Evolutionary conservation across 2,113 vertebrate species (phyloP).

Genomic region (Aptenodytes forsteri): DNA sequence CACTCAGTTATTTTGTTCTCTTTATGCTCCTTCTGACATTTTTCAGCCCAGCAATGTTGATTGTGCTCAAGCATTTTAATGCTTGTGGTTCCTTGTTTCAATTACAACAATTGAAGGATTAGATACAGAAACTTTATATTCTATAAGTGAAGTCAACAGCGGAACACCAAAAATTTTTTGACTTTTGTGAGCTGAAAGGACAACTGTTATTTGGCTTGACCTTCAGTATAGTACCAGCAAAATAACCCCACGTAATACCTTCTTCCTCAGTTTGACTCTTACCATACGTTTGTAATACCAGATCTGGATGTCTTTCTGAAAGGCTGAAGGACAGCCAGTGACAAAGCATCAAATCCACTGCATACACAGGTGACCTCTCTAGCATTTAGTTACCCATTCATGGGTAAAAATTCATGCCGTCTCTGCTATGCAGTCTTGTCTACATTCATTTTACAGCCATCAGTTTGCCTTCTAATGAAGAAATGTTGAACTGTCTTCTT

Average conservation of each 20-base stretch:
- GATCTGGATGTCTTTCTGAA: not conserved
- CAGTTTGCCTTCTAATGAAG: not conserved
- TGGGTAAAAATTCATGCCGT: not conserved
- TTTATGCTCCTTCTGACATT: not conserved
- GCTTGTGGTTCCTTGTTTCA: not conserved
- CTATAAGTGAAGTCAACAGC: not conserved
- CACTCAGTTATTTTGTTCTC: not conserved
- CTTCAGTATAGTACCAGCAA: not conserved
- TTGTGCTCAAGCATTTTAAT: not conserved
- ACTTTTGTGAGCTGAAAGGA: not conserved
- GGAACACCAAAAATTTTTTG: not conserved
- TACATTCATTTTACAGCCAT: not conserved
- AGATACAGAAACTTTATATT: not conserved
- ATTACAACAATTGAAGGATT: not conserved
- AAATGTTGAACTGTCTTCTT: not conserved
- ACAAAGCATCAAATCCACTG: not conserved
- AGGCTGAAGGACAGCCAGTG: not conserved
- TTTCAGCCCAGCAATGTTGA: not conserved
- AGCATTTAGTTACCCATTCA: not conserved
- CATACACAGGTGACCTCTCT: not conserved
- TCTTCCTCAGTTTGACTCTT: not conserved
- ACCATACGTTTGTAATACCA: fast-evolving
- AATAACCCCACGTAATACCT: not conserved
- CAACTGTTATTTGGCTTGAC: not conserved
- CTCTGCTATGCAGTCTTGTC: not conserved